Evolutionary conservation across 2,113 vertebrate species (phyloP).

Genomic region (Tylochromis polylepis): DNA sequence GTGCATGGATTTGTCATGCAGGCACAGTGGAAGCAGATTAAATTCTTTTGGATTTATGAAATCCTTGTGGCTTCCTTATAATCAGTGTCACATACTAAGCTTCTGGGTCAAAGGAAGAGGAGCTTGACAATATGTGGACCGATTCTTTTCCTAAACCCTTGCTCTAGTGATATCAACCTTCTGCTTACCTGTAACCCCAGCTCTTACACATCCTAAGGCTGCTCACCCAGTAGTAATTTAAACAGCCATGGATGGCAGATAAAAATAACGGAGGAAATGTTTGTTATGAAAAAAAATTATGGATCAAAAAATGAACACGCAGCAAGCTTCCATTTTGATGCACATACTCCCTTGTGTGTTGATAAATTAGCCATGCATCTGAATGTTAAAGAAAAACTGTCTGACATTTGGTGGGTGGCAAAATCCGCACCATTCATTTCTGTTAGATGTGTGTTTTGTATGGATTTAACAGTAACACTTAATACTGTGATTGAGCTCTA

Average conservation of each 20-base stretch:
- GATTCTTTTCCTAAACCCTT: background rate
- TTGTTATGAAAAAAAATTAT: background rate
- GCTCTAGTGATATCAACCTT: background rate
- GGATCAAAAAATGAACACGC: background rate
- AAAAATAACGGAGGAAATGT: background rate
- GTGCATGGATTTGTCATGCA: background rate
- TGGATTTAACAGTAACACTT: background rate
- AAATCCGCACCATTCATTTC: background rate
- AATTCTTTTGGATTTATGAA: slow-evolving; percentile 16
- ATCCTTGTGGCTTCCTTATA: slow-evolving; percentile 28
- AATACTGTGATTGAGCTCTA: background rate
- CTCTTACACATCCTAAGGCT: background rate
- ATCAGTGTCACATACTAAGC: slow-evolving; percentile 35
- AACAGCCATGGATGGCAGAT: background rate
- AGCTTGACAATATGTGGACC: slow-evolving; percentile 5
- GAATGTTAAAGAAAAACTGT: background rate
- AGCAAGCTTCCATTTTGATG: background rate
- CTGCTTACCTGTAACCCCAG: background rate
- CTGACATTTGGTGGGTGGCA: background rate
- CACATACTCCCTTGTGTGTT: background rate
- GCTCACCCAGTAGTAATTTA: background rate
- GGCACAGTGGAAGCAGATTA: slow-evolving; percentile 26
- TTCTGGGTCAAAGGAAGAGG: background rate
- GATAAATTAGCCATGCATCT: background rate
- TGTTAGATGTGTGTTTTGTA: background rate